phyloP scores from a whole-genome alignment of 1,140 invertebrate species.

The Bombus cullumanus region DNA sequence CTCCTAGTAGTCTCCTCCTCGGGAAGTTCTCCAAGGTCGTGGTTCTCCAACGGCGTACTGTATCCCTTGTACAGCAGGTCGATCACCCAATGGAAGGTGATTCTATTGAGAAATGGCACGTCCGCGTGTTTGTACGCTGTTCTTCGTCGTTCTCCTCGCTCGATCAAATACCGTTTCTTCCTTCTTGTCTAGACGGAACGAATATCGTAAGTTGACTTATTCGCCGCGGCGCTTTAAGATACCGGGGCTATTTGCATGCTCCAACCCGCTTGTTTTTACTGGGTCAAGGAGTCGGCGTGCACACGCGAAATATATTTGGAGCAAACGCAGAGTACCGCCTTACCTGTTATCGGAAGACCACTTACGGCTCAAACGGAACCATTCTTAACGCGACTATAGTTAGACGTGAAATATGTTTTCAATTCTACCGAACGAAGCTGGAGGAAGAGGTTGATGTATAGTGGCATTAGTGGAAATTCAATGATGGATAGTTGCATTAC shows the following conservation, averaged over 20 bases:
- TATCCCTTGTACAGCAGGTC: constrained; percentile 87
- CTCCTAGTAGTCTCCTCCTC: constrained; percentile 84
- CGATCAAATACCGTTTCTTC: constrained; percentile 59
- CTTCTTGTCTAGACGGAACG: constrained; percentile 60
- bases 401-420: constrained; percentile 7
- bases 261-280: constrained; percentile 4
- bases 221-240: background rate
- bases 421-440: background rate
- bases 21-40: constrained; percentile 88
- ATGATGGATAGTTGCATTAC: background rate
- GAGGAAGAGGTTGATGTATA: background rate
- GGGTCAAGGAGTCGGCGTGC: constrained; percentile 27
- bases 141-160: constrained; percentile 22
- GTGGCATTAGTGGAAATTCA: background rate
- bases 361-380: background rate
- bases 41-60: constrained; percentile 85
- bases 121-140: constrained; percentile 64
- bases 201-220: constrained; percentile 24
- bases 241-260: background rate
- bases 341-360: background rate
- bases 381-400: constrained; percentile 10
- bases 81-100: constrained; percentile 91
- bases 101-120: constrained; percentile 79
- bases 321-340: background rate
- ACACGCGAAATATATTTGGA: constrained; percentile 30